Base-by-base conservation (phyloP, 1,140 invertebrate species). In the Holcopasites calliopsidis region DNA sequence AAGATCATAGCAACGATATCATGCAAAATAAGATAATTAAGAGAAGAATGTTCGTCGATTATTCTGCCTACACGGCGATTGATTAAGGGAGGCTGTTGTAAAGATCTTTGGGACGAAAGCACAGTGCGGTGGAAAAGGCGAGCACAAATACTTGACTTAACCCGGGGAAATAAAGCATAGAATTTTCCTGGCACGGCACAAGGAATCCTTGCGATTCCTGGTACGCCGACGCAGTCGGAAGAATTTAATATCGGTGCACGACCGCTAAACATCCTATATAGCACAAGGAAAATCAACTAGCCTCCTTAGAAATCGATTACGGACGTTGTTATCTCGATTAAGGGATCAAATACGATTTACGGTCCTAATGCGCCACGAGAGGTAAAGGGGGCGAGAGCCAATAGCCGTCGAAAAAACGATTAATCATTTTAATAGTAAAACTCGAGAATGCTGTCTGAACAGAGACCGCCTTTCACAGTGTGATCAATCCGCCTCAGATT, bases 181-280 rank as follows among this genome's bases (percentile, higher is more conserved):
- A 61, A 76, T 74, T 55, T 57, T 75, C 35, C 40, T 44, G 73
- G 47, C 35, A 18, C 21, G 49, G 61, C 18, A 23, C n/a, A 28
- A 18, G n/a, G 65, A 75, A 79, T 83, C 42, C 50, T 33, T 42
- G 44, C 21, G 47, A 83, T 71, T 23, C 54, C 13, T 31, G 26
- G 80, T 49, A 83, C 61, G 44, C 70, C 16, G 50, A 35, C 66
- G 26, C 64, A 72, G 50, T 78, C 40, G 62, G 70, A 79, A 83
- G 81, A 83, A 83, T 83, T 83, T 83, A 83, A 83, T 83, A 82
- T 83, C 61, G 54, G 49, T 70, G 52, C 28, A 71, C n/a, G 33
- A 71, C 54, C 61, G 23, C 31, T 49, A 81, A 72, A 55, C 44
- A 77, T 65, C 40, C 49, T 71, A 64, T 38, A 65, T 21, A 47